Evolutionary conservation across 2,888 invertebrate genomes (phyloP).

Genomic region (Halictus quadricinctus): DNA sequence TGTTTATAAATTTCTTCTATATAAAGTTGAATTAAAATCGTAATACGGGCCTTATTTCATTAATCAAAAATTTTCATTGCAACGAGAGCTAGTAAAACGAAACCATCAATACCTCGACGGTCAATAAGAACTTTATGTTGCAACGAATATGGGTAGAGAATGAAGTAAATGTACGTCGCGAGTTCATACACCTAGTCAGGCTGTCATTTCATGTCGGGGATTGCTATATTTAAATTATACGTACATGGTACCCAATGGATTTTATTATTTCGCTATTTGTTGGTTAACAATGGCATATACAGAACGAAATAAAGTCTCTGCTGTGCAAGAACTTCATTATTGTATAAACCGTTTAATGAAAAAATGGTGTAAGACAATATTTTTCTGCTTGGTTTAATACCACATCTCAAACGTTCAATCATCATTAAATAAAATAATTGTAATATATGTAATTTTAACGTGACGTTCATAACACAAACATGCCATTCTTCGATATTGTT

Average conservation of each 20-base stretch:
- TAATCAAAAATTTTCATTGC: conserved; percentile 18
- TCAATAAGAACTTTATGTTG: conserved; percentile 46
- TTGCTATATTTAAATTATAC: conserved; percentile 20
- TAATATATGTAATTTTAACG: no score
- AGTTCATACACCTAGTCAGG: conserved; percentile 68
- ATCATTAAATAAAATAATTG: no score
- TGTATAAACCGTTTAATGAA: no score
- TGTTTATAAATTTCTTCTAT: neutral
- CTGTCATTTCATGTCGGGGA: conserved; percentile 39
- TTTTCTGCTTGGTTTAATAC: no score
- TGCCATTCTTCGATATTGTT: no score
- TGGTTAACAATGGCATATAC: no score
- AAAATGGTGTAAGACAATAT: no score
- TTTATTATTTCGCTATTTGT: no score
- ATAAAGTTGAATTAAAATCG: neutral
- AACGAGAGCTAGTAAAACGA: conserved; percentile 30
- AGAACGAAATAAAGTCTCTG: no score
- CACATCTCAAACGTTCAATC: no score
- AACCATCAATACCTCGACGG: conserved; percentile 48
- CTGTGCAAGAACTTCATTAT: no score
- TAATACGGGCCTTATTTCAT: neutral
- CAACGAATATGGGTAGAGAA: conserved; percentile 18
- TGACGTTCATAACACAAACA: no score
- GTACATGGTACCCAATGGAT: neutral
- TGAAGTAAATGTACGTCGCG: conserved; percentile 51